A percentile compares a stretch with the other conserved stretches of the same genome.
Evolutionary conservation across 2,888 invertebrate genomes (phyloP).

Genomic region (Rotaria magnacalcarata): DNA sequence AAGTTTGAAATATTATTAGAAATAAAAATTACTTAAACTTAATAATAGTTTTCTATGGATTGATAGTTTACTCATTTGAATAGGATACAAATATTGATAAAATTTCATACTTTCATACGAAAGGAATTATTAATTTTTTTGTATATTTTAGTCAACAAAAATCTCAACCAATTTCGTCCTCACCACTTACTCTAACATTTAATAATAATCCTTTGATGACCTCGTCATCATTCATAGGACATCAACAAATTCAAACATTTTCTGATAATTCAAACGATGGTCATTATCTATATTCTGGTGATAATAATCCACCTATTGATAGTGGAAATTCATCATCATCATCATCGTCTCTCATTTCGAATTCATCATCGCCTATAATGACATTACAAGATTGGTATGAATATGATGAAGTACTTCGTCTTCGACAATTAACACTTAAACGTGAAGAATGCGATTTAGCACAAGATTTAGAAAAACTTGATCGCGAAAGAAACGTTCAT

Average conservation of each 20-base stretch:
- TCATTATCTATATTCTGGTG: not conserved
- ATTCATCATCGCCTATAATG: not conserved
- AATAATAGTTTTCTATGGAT: too few relatives aligned
- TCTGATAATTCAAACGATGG: slow-evolving; percentile 31
- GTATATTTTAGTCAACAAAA: not conserved
- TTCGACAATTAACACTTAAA: slow-evolving; percentile 91
- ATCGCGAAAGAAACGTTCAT: slow-evolving; percentile 91
- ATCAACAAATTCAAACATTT: not conserved
- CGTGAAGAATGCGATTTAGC: slow-evolving; percentile 97
- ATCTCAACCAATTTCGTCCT: not conserved
- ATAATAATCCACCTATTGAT: not conserved
- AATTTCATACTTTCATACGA: too few relatives aligned
- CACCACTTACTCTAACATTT: not conserved
- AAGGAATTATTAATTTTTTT: too few relatives aligned
- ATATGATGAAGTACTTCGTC: slow-evolving; percentile 95
- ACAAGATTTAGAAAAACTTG: slow-evolving; percentile 94
- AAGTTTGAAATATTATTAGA: too few relatives aligned
- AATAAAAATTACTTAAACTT: too few relatives aligned
- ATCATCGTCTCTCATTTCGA: not conserved
- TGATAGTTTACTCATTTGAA: too few relatives aligned
- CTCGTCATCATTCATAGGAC: not conserved
- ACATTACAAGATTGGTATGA: slow-evolving; percentile 78
- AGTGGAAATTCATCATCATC: slow-evolving; percentile 9
- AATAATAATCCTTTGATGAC: not conserved
- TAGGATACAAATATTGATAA: too few relatives aligned